Evolutionary conservation across 2,888 invertebrate species (phyloP).

Genomic region (Oxycera nigricornis): DNA sequence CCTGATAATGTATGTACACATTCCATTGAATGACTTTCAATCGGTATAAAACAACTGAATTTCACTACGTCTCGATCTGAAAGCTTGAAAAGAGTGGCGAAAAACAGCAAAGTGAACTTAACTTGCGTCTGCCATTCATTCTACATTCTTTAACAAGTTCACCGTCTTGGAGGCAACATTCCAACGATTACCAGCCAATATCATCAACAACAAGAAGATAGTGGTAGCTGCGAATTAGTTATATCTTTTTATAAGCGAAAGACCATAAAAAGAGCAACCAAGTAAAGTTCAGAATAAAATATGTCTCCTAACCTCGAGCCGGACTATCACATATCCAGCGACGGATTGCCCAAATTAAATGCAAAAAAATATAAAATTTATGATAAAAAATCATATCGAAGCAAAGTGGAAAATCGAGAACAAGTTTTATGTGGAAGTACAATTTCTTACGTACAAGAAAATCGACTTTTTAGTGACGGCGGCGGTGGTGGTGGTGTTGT

Average conservation of each 20-base stretch:
- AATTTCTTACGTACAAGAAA: background rate
- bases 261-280: background rate
- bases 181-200: conserved; percentile 2
- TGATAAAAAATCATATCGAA: conserved; percentile 22
- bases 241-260: background rate
- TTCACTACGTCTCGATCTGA: background rate
- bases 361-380: conserved; percentile 42
- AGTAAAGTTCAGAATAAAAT: background rate
- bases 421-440: background rate
- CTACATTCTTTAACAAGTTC: conserved; percentile 25
- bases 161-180: conserved; percentile 31
- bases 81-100: background rate
- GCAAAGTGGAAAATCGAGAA: conserved; percentile 8
- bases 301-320: conserved; percentile 50
- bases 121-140: conserved; percentile 11
- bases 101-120: background rate
- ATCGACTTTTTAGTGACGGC: background rate
- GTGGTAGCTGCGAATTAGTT: background rate
- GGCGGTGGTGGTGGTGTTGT: background rate
- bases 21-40: conserved; percentile 3
- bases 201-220: background rate
- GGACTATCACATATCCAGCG: conserved; percentile 57
- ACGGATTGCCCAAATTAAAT: conserved; percentile 54
- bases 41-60: background rate
- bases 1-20: background rate